Conservation (phyloP, 2,797 vertebrate genomes). For the Sebastes hubbsi region DNA sequence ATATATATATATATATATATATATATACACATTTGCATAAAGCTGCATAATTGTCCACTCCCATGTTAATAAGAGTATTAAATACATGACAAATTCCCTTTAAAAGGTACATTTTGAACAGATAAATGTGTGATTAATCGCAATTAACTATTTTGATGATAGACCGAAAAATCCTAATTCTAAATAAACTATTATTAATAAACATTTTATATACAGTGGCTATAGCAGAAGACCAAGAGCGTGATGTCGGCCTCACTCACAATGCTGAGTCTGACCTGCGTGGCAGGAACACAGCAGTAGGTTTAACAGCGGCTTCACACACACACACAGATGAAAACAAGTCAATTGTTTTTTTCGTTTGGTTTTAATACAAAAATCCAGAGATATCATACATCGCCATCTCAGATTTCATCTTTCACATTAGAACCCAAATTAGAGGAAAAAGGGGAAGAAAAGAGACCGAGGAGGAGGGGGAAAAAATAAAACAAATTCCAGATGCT, state of each 20-base stretch:
- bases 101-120: no score
- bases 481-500: constrained; percentile 48
- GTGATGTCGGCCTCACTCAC: background rate
- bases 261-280: background rate
- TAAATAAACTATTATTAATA: background rate
- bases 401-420: constrained; percentile 81
- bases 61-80: no score
- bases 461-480: background rate
- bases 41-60: no score
- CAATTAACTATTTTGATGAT: no score
- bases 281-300: background rate
- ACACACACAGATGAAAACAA: constrained; percentile 32
- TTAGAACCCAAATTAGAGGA: constrained; percentile 76
- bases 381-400: constrained; percentile 83
- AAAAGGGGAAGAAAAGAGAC: constrained; percentile 60
- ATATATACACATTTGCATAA: no score
- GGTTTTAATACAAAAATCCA: constrained; percentile 85
- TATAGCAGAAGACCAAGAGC: background rate
- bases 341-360: constrained; percentile 52
- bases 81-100: no score
- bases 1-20: no score
- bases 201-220: background rate
- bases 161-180: background rate
- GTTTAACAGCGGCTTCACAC: background rate
- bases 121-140: no score